Evolutionary conservation across 2,113 vertebrate genomes (phyloP).

Genomic region (Myxocyprinus asiaticus): DNA sequence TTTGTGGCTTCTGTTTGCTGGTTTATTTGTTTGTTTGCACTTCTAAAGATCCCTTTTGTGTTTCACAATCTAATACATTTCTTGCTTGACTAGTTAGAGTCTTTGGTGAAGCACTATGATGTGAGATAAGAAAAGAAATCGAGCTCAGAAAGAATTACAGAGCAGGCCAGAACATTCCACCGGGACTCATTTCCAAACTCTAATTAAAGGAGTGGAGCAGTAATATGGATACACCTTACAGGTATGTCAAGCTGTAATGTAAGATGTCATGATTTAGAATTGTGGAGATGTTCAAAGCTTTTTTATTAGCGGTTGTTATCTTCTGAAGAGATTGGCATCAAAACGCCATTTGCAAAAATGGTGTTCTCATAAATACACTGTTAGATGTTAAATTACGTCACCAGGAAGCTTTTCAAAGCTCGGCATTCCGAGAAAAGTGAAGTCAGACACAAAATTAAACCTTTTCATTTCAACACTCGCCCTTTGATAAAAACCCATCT

Average conservation of each 20-base stretch:
- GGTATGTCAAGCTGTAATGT: neutral
- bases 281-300: slow-evolving; percentile 3
- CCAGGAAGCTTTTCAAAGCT: neutral
- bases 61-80: neutral
- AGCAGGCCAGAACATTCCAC: neutral
- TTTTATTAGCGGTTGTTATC: slow-evolving; percentile 15
- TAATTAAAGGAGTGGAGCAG: neutral
- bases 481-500: neutral
- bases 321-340: neutral
- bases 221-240: neutral
- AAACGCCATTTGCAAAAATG: neutral
- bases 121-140: slow-evolving; percentile 1
- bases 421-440: neutral
- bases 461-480: neutral
- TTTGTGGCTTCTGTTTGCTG: neutral
- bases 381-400: neutral
- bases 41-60: neutral
- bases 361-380: neutral
- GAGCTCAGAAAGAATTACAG: neutral
- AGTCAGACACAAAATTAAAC: neutral
- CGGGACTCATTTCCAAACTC: neutral
- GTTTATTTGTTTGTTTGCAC: neutral
- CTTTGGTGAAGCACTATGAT: neutral
- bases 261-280: slow-evolving; percentile 4
- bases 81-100: neutral